Conservation (phyloP, 2,113 vertebrate species). For the Acrocephalus kingi region DNA sequence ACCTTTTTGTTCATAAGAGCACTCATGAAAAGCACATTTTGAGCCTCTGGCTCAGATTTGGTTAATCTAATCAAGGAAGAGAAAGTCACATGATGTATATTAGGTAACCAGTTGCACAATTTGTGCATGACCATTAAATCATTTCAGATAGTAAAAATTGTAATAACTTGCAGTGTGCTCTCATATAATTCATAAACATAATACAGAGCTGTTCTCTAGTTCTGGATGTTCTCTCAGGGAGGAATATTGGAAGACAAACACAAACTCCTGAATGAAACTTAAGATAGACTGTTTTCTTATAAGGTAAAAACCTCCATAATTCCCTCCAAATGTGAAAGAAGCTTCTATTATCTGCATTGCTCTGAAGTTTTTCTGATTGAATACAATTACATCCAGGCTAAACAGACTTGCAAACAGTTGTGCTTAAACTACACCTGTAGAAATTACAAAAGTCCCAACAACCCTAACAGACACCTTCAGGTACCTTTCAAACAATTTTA, state of each 20-base stretch:
- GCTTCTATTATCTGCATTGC: neutral
- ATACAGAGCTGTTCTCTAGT: neutral
- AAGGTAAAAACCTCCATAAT: neutral
- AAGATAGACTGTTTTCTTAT: neutral
- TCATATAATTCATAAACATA: neutral
- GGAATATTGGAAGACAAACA: neutral
- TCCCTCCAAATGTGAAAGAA: neutral
- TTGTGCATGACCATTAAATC: constrained; percentile 25
- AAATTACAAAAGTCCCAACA: neutral
- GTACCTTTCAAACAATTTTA: neutral
- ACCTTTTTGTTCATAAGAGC: constrained; percentile 56
- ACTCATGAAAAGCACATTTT: constrained; percentile 50
- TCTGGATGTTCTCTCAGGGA: neutral
- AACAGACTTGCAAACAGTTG: neutral
- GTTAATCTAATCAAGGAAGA: constrained; percentile 59
- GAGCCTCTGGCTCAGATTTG: constrained; percentile 44
- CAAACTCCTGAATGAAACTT: neutral
- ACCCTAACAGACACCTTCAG: neutral
- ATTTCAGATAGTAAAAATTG: neutral
- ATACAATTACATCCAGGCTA: neutral
- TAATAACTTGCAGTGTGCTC: neutral
- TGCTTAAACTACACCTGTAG: neutral
- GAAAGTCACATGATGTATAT: neutral
- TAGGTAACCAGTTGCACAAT: neutral
- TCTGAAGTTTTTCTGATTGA: neutral